Base-by-base conservation (phyloP, 2,888 invertebrate genomes). In the Tiliacea aurago region DNA sequence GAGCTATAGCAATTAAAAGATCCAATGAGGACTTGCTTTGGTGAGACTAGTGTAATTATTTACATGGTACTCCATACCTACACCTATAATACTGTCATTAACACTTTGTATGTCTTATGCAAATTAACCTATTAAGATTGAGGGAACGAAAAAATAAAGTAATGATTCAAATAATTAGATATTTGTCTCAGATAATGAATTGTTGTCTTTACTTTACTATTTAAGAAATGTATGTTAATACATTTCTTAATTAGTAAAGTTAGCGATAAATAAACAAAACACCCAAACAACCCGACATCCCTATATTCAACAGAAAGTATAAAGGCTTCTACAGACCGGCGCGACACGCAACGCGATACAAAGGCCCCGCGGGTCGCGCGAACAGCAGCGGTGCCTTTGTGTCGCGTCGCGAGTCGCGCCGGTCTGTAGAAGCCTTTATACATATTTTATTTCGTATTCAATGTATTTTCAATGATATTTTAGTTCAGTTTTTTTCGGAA, bases 1-100 rank as follows among this genome's bases (percentile, higher is more conserved):
- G 83, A 70, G 83, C 64, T 67, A 61, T 47, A 59, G 77, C 63
- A 86, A 86, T 87, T 86, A 86, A 78, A 76, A 78, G 49, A 51
- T 68, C 41, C 33, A 23, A 69, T 69, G 51, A 71, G 53, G 69
- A 49, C 61, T 70, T 55, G 69, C 20, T 69, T 77, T 66, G 62
- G 53, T 63, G n/a, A 67, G 49, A 66, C 33, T 58, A 55, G 49
- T 47, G 33, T 43, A 53, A 67, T 51, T 64, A 53, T 64, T 33
- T 62, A 51, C 20, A 64, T 78, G n/a, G 18, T 47, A 62, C 18
- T 13, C 9, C 15, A 59, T 61, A 18, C 23, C 6, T 23, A 28
- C 18, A 13, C 13, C 1, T 37, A 28, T 3, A 53, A 7, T n/a
- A 18, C 11, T 43, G 2, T 56, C 9, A 33, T 37, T 28, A 58